Evolutionary conservation across 2,113 vertebrate species (phyloP).

Genomic region (Campylomormyrus tamandua): DNA sequence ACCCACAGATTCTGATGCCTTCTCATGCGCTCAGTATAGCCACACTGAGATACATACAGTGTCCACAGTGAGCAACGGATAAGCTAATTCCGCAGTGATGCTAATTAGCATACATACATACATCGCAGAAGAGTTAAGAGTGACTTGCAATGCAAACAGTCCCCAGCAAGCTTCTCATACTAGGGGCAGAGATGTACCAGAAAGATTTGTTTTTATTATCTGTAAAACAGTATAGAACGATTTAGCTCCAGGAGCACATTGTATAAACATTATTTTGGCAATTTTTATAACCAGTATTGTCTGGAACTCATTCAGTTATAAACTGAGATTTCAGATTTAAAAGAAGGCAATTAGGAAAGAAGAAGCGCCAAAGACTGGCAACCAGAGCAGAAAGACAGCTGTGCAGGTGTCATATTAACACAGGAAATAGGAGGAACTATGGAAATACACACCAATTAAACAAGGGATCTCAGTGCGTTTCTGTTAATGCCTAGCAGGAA

Average conservation of each 20-base stretch:
- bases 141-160: neutral
- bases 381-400: neutral
- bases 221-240: neutral
- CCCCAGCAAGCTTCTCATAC: neutral
- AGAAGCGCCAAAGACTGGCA: neutral
- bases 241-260: neutral
- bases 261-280: slow-evolving; percentile 20
- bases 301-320: neutral
- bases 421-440: neutral
- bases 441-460: neutral
- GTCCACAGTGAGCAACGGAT: neutral
- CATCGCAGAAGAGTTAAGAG: neutral
- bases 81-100: neutral
- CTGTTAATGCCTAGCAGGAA: neutral
- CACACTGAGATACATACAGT: neutral
- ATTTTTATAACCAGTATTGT: slow-evolving; percentile 6
- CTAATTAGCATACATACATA: neutral
- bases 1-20: neutral
- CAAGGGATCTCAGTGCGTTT: neutral
- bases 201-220: slow-evolving; percentile 13
- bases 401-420: neutral
- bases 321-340: neutral
- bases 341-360: neutral
- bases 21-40: neutral
- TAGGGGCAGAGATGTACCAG: neutral